These are phyloP conservation scores for Catostylus mosaicus DNA, from an alignment of 30 jellyfish, hydroid and myxozoan genomes.

Conservation along the genomic window DNA sequence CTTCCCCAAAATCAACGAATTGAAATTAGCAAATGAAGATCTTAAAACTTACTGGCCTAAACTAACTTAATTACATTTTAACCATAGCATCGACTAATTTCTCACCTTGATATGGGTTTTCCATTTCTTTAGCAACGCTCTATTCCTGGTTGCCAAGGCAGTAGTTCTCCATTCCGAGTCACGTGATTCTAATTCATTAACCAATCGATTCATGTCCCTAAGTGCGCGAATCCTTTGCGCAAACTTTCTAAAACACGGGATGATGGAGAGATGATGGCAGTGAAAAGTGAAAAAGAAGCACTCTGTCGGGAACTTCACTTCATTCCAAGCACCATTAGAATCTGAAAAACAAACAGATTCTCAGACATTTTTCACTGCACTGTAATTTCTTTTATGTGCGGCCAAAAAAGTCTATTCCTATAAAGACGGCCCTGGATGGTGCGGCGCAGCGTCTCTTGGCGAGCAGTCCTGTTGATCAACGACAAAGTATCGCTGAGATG, in stretches of 20 bases:
- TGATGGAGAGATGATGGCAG: slow-evolving; percentile 93
- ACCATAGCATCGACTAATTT: too few relatives aligned
- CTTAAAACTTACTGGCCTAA: too few relatives aligned
- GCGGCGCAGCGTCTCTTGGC: too few relatives aligned
- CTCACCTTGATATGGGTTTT: slow-evolving; percentile 84
- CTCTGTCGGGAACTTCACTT: slow-evolving; percentile 90
- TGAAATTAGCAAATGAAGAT: too few relatives aligned
- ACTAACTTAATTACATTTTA: too few relatives aligned
- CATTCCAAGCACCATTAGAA: slow-evolving; percentile 56
- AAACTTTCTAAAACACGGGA: slow-evolving; percentile 85
- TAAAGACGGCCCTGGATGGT: too few relatives aligned
- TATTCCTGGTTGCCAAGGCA: slow-evolving; percentile 88
- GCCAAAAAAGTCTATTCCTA: too few relatives aligned
- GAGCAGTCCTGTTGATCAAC: too few relatives aligned
- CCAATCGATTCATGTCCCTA: slow-evolving; percentile 87
- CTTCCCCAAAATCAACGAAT: too few relatives aligned
- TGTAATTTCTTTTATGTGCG: too few relatives aligned
- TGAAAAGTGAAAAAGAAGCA: slow-evolving; percentile 91
- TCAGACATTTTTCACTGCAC: not conserved
- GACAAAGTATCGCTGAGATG: too few relatives aligned
- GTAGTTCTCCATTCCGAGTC: slow-evolving; percentile 94
- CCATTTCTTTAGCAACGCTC: slow-evolving; percentile 90
- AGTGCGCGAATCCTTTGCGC: slow-evolving; percentile 86
- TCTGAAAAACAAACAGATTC: slow-evolving; percentile 45
- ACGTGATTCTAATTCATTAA: slow-evolving; percentile 86